A percentile compares a stretch with the other conserved stretches of the same genome.
Conservation (phyloP, 2,797 vertebrate genomes). For the Ficedula albicollis region DNA sequence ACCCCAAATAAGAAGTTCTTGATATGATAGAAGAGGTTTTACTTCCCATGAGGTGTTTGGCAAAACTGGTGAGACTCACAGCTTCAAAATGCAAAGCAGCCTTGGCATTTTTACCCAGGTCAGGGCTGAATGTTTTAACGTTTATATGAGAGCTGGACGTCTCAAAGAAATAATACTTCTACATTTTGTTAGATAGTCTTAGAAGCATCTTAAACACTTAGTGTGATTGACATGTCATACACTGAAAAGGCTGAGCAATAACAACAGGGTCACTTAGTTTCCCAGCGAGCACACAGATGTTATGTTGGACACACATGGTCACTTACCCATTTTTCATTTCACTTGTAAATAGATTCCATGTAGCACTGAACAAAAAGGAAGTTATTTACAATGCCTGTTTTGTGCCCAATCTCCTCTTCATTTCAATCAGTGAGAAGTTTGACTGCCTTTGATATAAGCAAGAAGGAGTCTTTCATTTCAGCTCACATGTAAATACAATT, state of each 20-base stretch:
- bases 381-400: background rate
- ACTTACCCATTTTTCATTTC: background rate
- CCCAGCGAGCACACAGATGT: background rate
- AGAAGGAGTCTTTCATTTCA: background rate
- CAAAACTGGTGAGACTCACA: background rate
- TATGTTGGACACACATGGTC: background rate
- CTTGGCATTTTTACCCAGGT: background rate
- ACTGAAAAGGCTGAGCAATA: background rate
- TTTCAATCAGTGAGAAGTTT: background rate
- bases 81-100: background rate
- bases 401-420: background rate
- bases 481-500: background rate
- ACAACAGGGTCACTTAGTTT: background rate
- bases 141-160: background rate
- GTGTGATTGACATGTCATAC: background rate
- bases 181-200: background rate
- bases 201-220: background rate
- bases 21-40: background rate
- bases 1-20: background rate
- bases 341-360: background rate
- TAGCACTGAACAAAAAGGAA: background rate
- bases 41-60: background rate
- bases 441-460: background rate
- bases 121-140: background rate
- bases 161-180: background rate